A percentile compares a stretch with the other conserved stretches of the same genome.
Evolutionary conservation across 2,888 invertebrate species (phyloP).

Genomic region (Agrotis ipsilon): DNA sequence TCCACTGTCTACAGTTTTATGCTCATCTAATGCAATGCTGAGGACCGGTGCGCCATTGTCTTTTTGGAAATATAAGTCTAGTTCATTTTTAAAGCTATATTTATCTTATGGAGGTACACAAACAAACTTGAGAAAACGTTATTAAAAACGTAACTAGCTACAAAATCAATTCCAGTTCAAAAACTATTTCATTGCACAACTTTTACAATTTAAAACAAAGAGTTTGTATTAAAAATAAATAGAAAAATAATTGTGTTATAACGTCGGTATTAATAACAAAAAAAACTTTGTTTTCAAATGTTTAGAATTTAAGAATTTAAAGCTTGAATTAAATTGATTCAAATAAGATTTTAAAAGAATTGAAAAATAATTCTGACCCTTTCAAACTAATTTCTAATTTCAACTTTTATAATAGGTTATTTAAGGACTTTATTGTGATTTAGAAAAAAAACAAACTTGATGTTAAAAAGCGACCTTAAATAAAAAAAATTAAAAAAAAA

Average conservation of each 20-base stretch:
- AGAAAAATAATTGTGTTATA: background rate
- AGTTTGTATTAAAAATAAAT: background rate
- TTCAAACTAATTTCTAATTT: background rate
- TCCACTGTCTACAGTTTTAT: background rate
- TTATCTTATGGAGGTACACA: background rate
- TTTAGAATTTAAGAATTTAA: conserved; percentile 9
- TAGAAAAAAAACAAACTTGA: too few relatives aligned
- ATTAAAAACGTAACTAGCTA: conserved; percentile 25
- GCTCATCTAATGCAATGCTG: too few relatives aligned
- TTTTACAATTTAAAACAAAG: conserved; percentile 32
- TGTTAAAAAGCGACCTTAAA: too few relatives aligned
- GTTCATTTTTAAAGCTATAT: background rate
- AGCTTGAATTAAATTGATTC: too few relatives aligned
- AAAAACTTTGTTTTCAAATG: conserved; percentile 6
- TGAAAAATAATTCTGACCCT: background rate
- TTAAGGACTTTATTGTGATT: background rate
- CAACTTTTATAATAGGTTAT: background rate
- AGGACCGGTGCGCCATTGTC: background rate
- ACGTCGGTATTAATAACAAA: background rate
- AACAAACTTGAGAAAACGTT: conserved; percentile 9
- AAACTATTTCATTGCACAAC: conserved; percentile 29
- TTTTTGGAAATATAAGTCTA: background rate
- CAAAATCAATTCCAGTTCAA: conserved; percentile 28
- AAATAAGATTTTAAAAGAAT: background rate
- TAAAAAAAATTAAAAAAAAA: too few relatives aligned